Base-by-base conservation (phyloP, 2,888 invertebrate species). In the Pandemis cinnamomeana region DNA sequence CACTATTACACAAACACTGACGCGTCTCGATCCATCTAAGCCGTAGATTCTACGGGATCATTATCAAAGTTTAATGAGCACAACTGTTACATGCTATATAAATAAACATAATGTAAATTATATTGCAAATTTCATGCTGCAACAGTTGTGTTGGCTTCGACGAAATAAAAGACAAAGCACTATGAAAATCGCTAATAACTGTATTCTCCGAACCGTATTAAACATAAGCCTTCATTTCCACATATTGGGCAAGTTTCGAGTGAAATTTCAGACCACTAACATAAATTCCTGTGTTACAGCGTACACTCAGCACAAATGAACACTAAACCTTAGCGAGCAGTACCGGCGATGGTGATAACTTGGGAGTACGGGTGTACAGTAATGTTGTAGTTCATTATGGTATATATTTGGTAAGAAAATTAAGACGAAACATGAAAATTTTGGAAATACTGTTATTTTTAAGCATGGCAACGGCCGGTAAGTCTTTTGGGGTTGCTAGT, bases 271-370 rank as follows among this genome's bases (percentile, higher is more conserved):
- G 15, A 46, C 42, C 42, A 51, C 58, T 44, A 48, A 69, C 64
- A 60, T 73, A 73, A 68, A 64, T 70, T 73, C 44, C 44, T n/a
- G 27, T 20, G 53, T 70, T 48, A 63, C 20, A 62, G 62, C 63
- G 71, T 75, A 68, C 71, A 72, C 75, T 75, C 75, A 72, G 75
- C 75, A 66, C 67, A 72, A 75, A 75, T 72, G 64, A 68, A 72
- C 72, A 69, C 63, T 75, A 69, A 72, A 69, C 66, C 69, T 51
- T 66, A 53, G 66, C 48, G 60, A 70, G 69, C 64, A 27, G 48
- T 13, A 41, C 48, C 7, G 48, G 58, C 42, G 60, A 64, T 61
- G 60, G 64, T 41, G 51, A 7, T 67, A 64, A 58, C 64, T 46
- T 72, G 62, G 42, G 46, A 15, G 68, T 3, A 53, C 13, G 3